phyloP scores from a whole-genome alignment of 2,888 invertebrate genomes.

The Melikaiella ostensackeni region DNA sequence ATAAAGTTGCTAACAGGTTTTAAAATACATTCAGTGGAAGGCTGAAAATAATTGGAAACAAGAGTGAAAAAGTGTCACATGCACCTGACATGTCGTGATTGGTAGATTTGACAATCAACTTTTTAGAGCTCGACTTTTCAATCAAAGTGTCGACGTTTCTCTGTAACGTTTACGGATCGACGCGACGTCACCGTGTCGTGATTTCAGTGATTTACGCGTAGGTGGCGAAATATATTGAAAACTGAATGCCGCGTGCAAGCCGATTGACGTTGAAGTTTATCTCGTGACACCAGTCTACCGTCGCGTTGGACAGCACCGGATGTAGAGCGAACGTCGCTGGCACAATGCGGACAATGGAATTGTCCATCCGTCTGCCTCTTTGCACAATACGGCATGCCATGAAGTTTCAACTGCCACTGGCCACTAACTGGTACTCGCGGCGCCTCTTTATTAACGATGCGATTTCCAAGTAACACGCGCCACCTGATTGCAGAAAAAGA shows the following conservation, averaged over 20 bases:
- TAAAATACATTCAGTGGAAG: not conserved
- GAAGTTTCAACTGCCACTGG: constrained; percentile 48
- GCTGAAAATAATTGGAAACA: constrained; percentile 22
- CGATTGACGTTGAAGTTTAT: constrained; percentile 62
- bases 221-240: constrained; percentile 55
- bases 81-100: constrained; percentile 28
- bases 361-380: constrained; percentile 59
- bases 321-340: constrained; percentile 39
- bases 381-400: constrained; percentile 54
- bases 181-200: constrained; percentile 14
- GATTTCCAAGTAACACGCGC: constrained; percentile 5
- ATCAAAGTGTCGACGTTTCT: constrained; percentile 30
- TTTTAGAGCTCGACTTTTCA: constrained; percentile 22
- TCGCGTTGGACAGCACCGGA: constrained; percentile 51
- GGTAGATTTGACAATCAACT: constrained; percentile 11
- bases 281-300: constrained; percentile 60
- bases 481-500: not conserved
- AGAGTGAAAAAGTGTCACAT: constrained; percentile 15
- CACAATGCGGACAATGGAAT: constrained; percentile 58
- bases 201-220: constrained; percentile 30
- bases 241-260: constrained; percentile 52
- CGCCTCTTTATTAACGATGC: constrained; percentile 37
- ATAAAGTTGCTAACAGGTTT: not conserved
- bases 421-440: constrained; percentile 28
- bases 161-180: constrained; percentile 31